Conservation (phyloP, 1,140 invertebrate species). For the Odontomachus brunneus region DNA sequence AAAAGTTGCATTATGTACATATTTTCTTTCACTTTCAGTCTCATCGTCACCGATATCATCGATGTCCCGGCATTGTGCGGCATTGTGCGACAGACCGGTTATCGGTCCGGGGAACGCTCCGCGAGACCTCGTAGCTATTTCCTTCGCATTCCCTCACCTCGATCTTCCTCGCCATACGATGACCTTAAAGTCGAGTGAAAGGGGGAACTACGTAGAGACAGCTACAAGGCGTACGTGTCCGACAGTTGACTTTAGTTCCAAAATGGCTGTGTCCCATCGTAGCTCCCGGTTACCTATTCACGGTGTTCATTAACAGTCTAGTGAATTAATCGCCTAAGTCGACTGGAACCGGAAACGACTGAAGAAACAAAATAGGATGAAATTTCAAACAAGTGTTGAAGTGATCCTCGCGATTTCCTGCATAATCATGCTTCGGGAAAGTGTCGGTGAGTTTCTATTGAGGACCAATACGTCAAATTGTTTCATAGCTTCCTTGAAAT, state of each 20-base stretch:
- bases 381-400: conserved; percentile 26
- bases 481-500: conserved; percentile 8
- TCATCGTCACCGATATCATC: neutral
- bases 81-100: conserved; percentile 23
- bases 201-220: conserved; percentile 60
- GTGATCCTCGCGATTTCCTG: conserved; percentile 47
- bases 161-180: conserved; percentile 47
- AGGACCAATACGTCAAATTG: neutral
- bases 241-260: conserved; percentile 73
- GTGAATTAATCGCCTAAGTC: neutral
- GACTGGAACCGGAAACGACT: neutral
- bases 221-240: conserved; percentile 50
- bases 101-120: conserved; percentile 28
- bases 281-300: conserved; percentile 14
- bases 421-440: conserved; percentile 32
- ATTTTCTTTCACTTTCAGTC: conserved; percentile 3
- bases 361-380: conserved; percentile 58
- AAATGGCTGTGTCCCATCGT: conserved; percentile 78
- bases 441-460: conserved; percentile 63
- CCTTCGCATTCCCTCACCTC: conserved; percentile 16
- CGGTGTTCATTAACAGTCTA: neutral
- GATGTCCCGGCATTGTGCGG: neutral
- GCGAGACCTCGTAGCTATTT: conserved; percentile 1
- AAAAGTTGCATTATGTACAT: neutral
- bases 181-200: conserved; percentile 73